These are phyloP conservation scores for Ophion costatus DNA, from an alignment of 2,888 invertebrate genomes.

Conservation along the genomic window DNA sequence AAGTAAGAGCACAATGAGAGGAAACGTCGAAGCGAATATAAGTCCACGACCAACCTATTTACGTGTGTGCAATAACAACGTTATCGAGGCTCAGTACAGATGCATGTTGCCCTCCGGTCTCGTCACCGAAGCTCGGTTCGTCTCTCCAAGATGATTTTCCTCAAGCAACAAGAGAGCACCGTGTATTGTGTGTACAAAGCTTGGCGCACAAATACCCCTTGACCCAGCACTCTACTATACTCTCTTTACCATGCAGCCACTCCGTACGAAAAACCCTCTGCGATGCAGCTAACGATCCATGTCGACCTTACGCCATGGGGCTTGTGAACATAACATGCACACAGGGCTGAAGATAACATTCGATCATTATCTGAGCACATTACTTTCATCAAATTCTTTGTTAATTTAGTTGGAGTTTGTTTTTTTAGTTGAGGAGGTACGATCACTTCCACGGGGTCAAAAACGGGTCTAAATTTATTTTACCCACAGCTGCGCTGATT, in stretches of 20 bases:
- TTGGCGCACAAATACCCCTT: slow-evolving; percentile 56
- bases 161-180: slow-evolving; percentile 36
- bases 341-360: neutral
- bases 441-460: too few relatives aligned
- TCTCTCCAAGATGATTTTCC: slow-evolving; percentile 49
- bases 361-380: too few relatives aligned
- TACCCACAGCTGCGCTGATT: too few relatives aligned
- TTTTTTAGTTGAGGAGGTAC: too few relatives aligned
- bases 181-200: slow-evolving; percentile 56
- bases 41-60: neutral
- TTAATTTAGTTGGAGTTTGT: too few relatives aligned
- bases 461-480: too few relatives aligned
- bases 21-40: slow-evolving; percentile 39
- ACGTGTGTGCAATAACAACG: slow-evolving; percentile 11
- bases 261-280: slow-evolving; percentile 32
- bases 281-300: neutral
- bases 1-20: neutral
- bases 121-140: slow-evolving; percentile 20
- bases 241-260: slow-evolving; percentile 37
- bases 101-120: slow-evolving; percentile 25
- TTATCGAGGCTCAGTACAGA: slow-evolving; percentile 20
- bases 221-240: slow-evolving; percentile 49
- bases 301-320: neutral
- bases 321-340: neutral
- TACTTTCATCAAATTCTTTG: neutral